These are phyloP conservation scores for Lanius ludovicianus DNA, from an alignment of 2,113 vertebrate genomes.

Conservation along the genomic window DNA sequence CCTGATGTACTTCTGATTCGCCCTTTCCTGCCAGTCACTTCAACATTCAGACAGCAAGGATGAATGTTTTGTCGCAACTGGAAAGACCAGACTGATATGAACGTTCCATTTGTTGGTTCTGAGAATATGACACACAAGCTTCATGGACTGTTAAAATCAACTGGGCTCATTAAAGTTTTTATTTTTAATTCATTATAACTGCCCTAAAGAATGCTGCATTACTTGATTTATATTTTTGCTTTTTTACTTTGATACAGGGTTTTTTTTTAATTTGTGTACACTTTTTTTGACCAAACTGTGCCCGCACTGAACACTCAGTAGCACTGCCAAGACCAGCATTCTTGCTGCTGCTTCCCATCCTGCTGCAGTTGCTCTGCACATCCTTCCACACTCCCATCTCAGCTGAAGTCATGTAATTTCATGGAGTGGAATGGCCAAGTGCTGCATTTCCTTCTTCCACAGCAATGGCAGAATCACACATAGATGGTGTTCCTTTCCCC, in stretches of 20 bases:
- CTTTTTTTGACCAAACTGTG: constrained; percentile 30
- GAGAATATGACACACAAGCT: not conserved
- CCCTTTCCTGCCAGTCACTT: not conserved
- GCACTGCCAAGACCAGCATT: not conserved
- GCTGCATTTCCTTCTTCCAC: not conserved
- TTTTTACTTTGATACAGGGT: not conserved
- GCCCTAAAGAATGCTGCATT: constrained; percentile 70
- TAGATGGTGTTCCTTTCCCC: not conserved
- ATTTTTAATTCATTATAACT: constrained; percentile 34
- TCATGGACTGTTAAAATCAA: not conserved
- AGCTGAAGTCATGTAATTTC: not conserved
- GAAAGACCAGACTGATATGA: constrained; percentile 8
- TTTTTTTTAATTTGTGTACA: not conserved
- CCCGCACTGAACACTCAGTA: not conserved
- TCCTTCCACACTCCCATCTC: not conserved
- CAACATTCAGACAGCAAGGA: not conserved
- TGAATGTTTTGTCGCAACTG: not conserved
- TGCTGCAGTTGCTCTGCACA: not conserved
- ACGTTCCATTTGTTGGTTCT: not conserved
- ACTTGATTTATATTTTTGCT: constrained; percentile 53
- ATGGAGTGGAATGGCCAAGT: not conserved
- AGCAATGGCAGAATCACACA: rapidly evolving
- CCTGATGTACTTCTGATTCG: rapidly evolving
- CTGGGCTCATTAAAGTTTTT: constrained; percentile 31
- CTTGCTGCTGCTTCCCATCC: not conserved